These are phyloP conservation scores for Noturus placidus DNA, from an alignment of 2,113 vertebrate species.

Conservation along the genomic window DNA sequence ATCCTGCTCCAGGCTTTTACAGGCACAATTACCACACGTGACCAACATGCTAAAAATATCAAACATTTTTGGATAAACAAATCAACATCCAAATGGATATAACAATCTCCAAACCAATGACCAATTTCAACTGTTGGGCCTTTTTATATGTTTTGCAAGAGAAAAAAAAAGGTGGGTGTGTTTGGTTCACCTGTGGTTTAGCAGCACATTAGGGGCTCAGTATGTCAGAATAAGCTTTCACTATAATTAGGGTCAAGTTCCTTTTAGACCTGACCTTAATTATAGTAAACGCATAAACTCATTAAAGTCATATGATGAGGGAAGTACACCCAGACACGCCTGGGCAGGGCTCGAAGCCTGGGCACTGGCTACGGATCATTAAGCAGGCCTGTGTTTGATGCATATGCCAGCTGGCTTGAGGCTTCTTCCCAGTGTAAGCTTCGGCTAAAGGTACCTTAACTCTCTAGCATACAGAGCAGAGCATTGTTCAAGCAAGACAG, in stretches of 20 bases:
- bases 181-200: conserved; percentile 4
- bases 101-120: background rate
- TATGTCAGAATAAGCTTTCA: conserved; percentile 7
- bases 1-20: conserved; percentile 36
- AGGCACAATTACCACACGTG: conserved; percentile 28
- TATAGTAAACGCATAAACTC: conserved; percentile 51
- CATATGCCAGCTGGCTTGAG: conserved; percentile 45
- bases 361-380: conserved; percentile 45
- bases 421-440: conserved; percentile 41
- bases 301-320: conserved; percentile 47
- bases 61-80: conserved; percentile 5
- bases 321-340: conserved; percentile 33
- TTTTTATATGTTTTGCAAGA: background rate
- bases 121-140: no score
- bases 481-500: conserved; percentile 43
- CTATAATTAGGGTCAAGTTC: conserved; percentile 34
- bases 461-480: conserved; percentile 36
- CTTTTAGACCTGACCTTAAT: conserved; percentile 46
- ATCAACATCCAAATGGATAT: background rate
- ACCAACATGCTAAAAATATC: conserved; percentile 18
- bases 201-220: conserved; percentile 1
- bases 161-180: background rate
- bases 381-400: conserved; percentile 49
- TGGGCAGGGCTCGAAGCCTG: conserved; percentile 17
- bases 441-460: conserved; percentile 30